These are phyloP conservation scores for Anniella stebbinsi DNA, from an alignment of 2,797 vertebrate genomes.

Conservation along the genomic window DNA sequence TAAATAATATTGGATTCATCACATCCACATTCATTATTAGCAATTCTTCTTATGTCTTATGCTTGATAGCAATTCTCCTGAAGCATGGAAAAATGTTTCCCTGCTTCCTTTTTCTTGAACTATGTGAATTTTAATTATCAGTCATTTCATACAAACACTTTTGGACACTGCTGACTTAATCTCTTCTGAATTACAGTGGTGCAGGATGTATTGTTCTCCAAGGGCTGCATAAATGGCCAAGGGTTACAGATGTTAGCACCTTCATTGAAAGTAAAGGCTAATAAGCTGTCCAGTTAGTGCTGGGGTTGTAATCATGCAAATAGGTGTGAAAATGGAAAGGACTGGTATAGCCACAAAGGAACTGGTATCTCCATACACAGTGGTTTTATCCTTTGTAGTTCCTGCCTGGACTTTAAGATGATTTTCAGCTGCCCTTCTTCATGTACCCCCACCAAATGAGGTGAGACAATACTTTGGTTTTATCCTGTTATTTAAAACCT, in stretches of 20 bases:
- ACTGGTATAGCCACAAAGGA: not conserved
- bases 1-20: not conserved
- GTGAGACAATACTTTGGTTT: too few species aligned
- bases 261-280: too few species aligned
- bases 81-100: not conserved
- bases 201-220: not conserved
- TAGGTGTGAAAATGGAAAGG: not conserved
- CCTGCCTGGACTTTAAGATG: too few species aligned
- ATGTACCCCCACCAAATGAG: too few species aligned
- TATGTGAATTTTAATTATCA: not conserved
- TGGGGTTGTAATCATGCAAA: not conserved
- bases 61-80: not conserved
- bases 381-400: not conserved
- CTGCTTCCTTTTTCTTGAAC: not conserved
- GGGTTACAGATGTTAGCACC: not conserved
- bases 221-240: not conserved
- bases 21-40: not conserved
- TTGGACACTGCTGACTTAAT: not conserved
- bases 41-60: not conserved
- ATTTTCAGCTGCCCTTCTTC: too few species aligned
- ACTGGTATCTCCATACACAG: not conserved
- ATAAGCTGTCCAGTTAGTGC: not conserved
- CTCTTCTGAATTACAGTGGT: not conserved
- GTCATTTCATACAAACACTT: not conserved
- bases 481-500: too few species aligned